Base-by-base conservation (phyloP, 2,888 invertebrate species). In the Aspidiotus destructor region DNA sequence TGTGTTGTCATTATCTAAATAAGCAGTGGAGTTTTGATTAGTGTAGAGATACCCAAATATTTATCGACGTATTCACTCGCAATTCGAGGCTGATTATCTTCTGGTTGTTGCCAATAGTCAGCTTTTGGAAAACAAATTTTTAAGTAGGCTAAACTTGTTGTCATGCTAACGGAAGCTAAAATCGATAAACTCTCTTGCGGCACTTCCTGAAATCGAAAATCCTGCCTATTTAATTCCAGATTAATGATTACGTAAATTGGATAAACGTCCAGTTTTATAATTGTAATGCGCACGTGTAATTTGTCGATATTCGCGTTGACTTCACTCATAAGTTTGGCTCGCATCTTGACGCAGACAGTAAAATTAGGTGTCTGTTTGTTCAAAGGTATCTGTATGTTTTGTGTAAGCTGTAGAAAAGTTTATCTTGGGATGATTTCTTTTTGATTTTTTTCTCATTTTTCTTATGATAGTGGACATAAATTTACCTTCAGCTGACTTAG, bases 241-340 rank as follows among this genome's bases (percentile, higher is more conserved):
- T n/a, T n/a, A n/a, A n/a, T n/a, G n/a, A 63, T 64, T 42, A 57
- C 40, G n/a, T n/a, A n/a, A n/a, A n/a, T 8, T 8, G 52, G 28
- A 58, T 8, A 28, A 5, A 28, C 28, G 28, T 28, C 28, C 28
- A 28, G 28, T 28, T 28, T 28, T 28, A 28, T 28, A 28, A 28
- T 5, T 28, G 5, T 48, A 48, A 6, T 6, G 6, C 48, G n/a
- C 48, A 88, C 89, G 82, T 88, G 87, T 48, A 90, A 78, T 77
- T 89, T 86, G 74, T 83, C 81, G 70, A 87, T 83, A 75, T 90
- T 91, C 1, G 81, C 84, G 76, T 84, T 85, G 1, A 89, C 85
- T 81, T 91, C 90, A 0, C 88, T 87, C 11, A 87, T 85, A 52
- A 91, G 79, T 77, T 90, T 90, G 60, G 86, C 86, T 73, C 89